Conservation (phyloP, 2,113 vertebrate genomes). For the Entomyzon cyanotis region DNA sequence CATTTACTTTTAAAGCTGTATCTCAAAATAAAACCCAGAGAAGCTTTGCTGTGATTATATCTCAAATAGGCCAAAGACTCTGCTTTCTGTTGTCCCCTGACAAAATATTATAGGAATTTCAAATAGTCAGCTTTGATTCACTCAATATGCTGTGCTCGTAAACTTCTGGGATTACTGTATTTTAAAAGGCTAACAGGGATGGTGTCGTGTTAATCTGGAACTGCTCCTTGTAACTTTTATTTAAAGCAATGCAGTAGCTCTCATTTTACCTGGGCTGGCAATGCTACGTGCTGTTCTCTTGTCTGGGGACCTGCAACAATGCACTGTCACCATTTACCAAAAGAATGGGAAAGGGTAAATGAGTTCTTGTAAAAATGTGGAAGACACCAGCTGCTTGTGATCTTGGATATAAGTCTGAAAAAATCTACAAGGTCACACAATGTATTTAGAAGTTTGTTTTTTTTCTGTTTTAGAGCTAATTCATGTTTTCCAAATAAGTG, state of each 20-base stretch:
- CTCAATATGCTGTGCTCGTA: not conserved
- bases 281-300: not conserved
- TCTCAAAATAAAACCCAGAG: not conserved
- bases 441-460: fast-evolving
- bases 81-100: not conserved
- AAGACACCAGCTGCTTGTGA: not conserved
- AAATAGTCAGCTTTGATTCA: not conserved
- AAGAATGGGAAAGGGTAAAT: not conserved
- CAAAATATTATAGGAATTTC: not conserved
- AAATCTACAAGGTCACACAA: not conserved
- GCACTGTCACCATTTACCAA: not conserved
- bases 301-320: not conserved
- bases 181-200: not conserved
- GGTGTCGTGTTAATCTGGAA: not conserved
- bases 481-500: not conserved
- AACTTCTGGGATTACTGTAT: not conserved
- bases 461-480: not conserved
- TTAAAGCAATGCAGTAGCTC: not conserved
- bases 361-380: not conserved
- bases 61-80: not conserved
- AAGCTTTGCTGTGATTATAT: not conserved
- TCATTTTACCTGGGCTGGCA: not conserved
- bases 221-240: not conserved
- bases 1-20: not conserved
- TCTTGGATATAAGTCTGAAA: not conserved